A percentile compares a stretch with the other conserved stretches of the same genome.
These are phyloP conservation scores for Nemopilema nomurai DNA, from an alignment of 30 jellyfish, hydroid and myxozoan genomes.

Conservation along the genomic window DNA sequence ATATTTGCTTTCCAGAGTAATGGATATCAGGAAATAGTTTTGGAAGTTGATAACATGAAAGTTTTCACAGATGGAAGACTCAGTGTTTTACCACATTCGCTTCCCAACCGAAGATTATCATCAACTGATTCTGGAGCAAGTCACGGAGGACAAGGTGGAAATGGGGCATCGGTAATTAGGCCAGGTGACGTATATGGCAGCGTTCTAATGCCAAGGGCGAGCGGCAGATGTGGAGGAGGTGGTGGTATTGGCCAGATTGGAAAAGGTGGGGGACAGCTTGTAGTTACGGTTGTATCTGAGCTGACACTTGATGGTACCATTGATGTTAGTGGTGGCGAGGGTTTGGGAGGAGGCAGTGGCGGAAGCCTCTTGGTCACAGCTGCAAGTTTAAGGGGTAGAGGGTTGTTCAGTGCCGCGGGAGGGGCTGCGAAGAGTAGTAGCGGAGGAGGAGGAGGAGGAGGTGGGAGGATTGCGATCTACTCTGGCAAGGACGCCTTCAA, in stretches of 20 bases:
- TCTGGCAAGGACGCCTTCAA: slow-evolving; percentile 19
- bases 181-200: slow-evolving; percentile 27
- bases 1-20: slow-evolving; percentile 40
- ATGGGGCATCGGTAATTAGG: background rate
- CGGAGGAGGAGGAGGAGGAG: slow-evolving; percentile 76
- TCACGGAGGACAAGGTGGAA: slow-evolving; percentile 65
- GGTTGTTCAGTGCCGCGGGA: slow-evolving; percentile 37
- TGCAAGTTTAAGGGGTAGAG: slow-evolving; percentile 43
- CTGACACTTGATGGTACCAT: slow-evolving; percentile 47
- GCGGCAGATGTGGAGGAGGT: slow-evolving; percentile 64
- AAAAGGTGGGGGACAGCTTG: slow-evolving; percentile 53
- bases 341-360: slow-evolving; percentile 73
- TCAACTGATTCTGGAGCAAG: slow-evolving; percentile 40
- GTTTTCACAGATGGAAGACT: slow-evolving; percentile 36
- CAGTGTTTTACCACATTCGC: slow-evolving; percentile 43
- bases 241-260: slow-evolving; percentile 44
- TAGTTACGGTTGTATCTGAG: slow-evolving; percentile 5
- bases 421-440: slow-evolving; percentile 42
- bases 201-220: slow-evolving; percentile 22
- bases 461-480: slow-evolving; percentile 51
- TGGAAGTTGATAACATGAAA: slow-evolving; percentile 28
- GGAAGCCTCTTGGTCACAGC: slow-evolving; percentile 53
- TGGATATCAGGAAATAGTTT: background rate
- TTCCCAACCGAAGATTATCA: slow-evolving; percentile 1
- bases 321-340: slow-evolving; percentile 47